Evolutionary conservation across 2,797 vertebrate genomes (phyloP), one percentile per base, ranked within the genome.

Genomic region (Hozukius guyotensis): DNA sequence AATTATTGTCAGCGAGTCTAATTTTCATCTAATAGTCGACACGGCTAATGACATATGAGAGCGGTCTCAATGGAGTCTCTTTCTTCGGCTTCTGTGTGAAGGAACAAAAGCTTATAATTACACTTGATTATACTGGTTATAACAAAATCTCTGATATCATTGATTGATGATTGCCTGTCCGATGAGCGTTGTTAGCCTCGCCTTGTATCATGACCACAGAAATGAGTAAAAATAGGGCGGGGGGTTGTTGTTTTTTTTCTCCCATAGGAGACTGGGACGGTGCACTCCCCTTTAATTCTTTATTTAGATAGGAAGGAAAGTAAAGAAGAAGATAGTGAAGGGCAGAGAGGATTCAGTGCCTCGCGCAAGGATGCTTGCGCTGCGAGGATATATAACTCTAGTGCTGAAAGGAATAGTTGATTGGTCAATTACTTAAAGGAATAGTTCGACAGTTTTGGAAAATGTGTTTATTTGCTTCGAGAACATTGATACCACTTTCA

Each of bases 241-340:
- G 11, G 0, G 10, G 38, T 38, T 38, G 36, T 38, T 70, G 0
- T 68, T 70, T 65, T 34, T 78, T 55, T 55, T 73, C 52, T 71
- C 80, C 34, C 63, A 14, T 1, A 31, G 75, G 87, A 78, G 38
- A 64, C 25, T 55, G 38, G 16, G 31, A 4, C 12, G 1, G 22
- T 42, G 53, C 56, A 1, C 12, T 80, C 36, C 78, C 70, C 75
- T 79, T 71, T 77, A 36, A 60, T 77, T 82, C 72, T 82, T 86
- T 73, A 75, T 87, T 88, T 87, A 86, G 78, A 77, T 22, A 38
- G n/a, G n/a, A 16, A 29, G 24, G 42, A 52, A 46, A 24, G 70
- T 8, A 46, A 31, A 71, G 57, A 77, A 67, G 57, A 61, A 64
- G 64, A 70, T 3, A 29, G 46, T 66, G 77, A 84, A 81, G 66